Conservation (phyloP, 2,113 vertebrate genomes). For the Crotalus helleri region DNA sequence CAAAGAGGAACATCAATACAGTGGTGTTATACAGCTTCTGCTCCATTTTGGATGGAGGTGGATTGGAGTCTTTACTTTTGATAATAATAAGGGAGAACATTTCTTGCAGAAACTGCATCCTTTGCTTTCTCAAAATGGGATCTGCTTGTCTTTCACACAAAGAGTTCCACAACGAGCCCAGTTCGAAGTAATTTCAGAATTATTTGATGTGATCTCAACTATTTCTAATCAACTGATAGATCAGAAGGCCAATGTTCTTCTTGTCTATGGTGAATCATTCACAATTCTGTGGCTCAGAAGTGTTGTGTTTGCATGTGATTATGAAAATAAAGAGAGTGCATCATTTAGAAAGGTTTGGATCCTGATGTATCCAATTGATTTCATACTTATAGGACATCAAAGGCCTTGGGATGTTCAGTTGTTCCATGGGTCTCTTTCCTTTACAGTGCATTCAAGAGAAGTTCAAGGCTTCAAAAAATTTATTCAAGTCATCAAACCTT, state of each 20-base stretch:
- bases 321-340: background rate
- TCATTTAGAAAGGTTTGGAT: background rate
- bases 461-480: background rate
- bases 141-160: background rate
- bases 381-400: background rate
- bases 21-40: background rate
- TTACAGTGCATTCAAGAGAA: background rate
- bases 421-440: background rate
- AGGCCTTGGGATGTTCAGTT: background rate
- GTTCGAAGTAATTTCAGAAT: background rate
- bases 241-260: background rate
- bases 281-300: background rate
- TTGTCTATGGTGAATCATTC: background rate
- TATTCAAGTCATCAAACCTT: background rate
- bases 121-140: background rate
- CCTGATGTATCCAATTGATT: background rate
- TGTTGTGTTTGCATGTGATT: background rate
- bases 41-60: background rate
- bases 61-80: background rate
- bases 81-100: background rate
- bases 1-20: background rate
- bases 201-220: accelerated
- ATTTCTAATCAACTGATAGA: background rate
- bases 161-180: background rate
- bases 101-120: background rate